These are phyloP conservation scores for Pseudomyrmex gracilis DNA, from an alignment of 1,140 invertebrate species.

Conservation along the genomic window DNA sequence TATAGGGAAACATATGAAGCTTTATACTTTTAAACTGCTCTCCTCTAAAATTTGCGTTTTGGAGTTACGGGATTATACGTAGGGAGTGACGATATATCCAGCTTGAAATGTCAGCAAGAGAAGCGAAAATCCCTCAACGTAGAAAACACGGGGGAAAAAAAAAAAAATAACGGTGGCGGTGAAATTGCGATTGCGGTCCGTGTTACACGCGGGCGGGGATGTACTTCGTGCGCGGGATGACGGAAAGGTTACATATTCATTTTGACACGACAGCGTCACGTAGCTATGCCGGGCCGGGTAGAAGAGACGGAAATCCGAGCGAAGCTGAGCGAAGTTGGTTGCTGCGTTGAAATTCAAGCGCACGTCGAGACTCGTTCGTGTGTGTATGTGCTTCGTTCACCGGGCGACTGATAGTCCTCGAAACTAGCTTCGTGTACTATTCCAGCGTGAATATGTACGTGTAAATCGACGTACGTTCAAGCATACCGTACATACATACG, in stretches of 20 bases:
- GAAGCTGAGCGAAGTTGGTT: slow-evolving; percentile 39
- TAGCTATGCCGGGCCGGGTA: slow-evolving; percentile 22
- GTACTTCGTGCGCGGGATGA: slow-evolving; percentile 16
- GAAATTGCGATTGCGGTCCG: slow-evolving; percentile 45
- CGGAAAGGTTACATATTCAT: slow-evolving; percentile 49
- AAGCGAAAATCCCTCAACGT: slow-evolving; percentile 8
- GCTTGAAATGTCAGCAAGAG: neutral
- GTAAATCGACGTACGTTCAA: neutral
- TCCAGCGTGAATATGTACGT: neutral
- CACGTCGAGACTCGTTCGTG: slow-evolving; percentile 35
- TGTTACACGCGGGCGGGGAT: slow-evolving; percentile 10
- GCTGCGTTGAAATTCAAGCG: slow-evolving; percentile 43
- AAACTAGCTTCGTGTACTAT: slow-evolving; percentile 37
- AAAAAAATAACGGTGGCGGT: neutral
- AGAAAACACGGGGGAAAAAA: slow-evolving; percentile 4
- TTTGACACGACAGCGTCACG: slow-evolving; percentile 57
- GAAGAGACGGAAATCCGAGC: slow-evolving; percentile 50
- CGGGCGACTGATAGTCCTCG: slow-evolving; percentile 41
- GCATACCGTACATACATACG: neutral
- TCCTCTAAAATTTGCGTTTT: too few relatives aligned
- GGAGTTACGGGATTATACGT: too few relatives aligned
- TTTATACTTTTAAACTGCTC: too few relatives aligned
- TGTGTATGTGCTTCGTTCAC: slow-evolving; percentile 35
- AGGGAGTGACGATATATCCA: too few relatives aligned
- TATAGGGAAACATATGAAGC: too few relatives aligned